These are phyloP conservation scores for Noturus placidus DNA, from an alignment of 2,113 vertebrate genomes.

Conservation along the genomic window DNA sequence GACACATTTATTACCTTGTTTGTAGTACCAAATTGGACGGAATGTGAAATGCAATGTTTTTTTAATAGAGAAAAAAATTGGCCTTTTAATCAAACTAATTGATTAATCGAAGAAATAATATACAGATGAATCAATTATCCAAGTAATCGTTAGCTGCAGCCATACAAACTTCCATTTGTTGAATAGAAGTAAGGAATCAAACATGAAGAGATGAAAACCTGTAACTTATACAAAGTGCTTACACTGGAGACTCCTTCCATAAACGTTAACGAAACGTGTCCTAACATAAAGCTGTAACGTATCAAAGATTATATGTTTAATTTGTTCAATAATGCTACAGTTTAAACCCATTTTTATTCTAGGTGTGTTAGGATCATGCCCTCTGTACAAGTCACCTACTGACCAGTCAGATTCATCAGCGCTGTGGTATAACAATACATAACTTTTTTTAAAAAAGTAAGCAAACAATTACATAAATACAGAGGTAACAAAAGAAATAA, in stretches of 20 bases:
- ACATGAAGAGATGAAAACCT: not conserved
- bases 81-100: too few species aligned
- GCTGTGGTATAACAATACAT: not conserved
- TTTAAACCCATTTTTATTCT: not conserved
- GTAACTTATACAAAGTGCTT: not conserved
- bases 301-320: not conserved
- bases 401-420: not conserved
- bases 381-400: not conserved
- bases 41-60: too few species aligned
- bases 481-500: too few species aligned
- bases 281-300: not conserved
- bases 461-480: too few species aligned
- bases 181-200: not conserved
- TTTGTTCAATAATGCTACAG: not conserved
- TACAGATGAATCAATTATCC: too few species aligned
- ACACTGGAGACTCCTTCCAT: not conserved
- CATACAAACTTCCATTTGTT: not conserved
- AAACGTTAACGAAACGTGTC: not conserved
- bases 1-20: too few species aligned
- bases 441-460: not conserved
- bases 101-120: too few species aligned
- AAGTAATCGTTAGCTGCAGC: too few species aligned
- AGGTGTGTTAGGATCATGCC: not conserved
- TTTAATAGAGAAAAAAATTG: too few species aligned
- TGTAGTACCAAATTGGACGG: too few species aligned